phyloP scores from a whole-genome alignment of 2,888 invertebrate genomes.

The Drosophila pseudotakahashii region DNA sequence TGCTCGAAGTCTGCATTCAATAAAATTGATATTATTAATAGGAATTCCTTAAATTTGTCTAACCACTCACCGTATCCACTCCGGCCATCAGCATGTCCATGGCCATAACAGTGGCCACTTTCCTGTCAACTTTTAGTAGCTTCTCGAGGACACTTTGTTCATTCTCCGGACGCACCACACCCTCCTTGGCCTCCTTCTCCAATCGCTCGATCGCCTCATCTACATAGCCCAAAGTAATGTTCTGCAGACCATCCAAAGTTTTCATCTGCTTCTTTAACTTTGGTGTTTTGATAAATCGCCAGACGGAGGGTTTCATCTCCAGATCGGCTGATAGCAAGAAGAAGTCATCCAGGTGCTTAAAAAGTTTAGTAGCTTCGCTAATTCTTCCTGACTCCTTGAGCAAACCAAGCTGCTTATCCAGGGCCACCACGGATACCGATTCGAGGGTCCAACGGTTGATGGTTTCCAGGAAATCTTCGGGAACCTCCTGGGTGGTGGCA shows the following conservation, averaged over 20 bases:
- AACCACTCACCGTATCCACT: slow-evolving; percentile 88
- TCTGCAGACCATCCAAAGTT: slow-evolving; percentile 64
- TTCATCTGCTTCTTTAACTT: slow-evolving; percentile 58
- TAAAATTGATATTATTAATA: too few relatives aligned
- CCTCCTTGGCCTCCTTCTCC: slow-evolving; percentile 45
- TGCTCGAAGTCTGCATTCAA: slow-evolving; percentile 78
- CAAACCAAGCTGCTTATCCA: slow-evolving; percentile 82
- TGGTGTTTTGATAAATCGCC: slow-evolving; percentile 60
- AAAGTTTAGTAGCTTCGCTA: slow-evolving; percentile 56
- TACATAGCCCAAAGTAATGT: slow-evolving; percentile 76
- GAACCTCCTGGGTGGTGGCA: slow-evolving; percentile 79
- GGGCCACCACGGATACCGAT: slow-evolving; percentile 84
- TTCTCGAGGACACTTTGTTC: slow-evolving; percentile 88
- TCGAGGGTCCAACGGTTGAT: slow-evolving; percentile 87
- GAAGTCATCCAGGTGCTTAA: slow-evolving; percentile 55
- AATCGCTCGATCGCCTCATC: slow-evolving; percentile 79
- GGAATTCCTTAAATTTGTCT: neutral
- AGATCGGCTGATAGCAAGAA: slow-evolving; percentile 35
- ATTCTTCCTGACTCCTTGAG: slow-evolving; percentile 53
- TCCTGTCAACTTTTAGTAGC: slow-evolving; percentile 86
- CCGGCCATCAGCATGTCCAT: slow-evolving; percentile 90
- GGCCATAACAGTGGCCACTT: slow-evolving; percentile 88
- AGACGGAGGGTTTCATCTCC: slow-evolving; percentile 62
- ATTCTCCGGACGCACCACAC: slow-evolving; percentile 57
- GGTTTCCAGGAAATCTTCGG: slow-evolving; percentile 85